These are phyloP conservation scores for Agonopterix subpropinquella DNA, from an alignment of 2,888 invertebrate species.

Conservation along the genomic window DNA sequence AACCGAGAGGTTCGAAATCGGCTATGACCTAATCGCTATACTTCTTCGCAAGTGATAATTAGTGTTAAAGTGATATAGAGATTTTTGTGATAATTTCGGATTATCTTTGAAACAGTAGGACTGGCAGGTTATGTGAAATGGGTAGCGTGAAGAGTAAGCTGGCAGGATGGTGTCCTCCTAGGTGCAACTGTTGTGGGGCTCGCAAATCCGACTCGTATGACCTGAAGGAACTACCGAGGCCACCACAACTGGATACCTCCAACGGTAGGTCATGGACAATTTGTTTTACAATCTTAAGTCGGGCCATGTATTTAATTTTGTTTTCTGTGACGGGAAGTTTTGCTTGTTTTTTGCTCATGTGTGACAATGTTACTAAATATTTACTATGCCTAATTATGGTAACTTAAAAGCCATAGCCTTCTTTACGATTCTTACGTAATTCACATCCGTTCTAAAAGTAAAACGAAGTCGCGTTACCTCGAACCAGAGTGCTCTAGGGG, in stretches of 20 bases:
- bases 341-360: no score
- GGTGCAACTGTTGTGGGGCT: constrained; percentile 37
- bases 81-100: constrained; percentile 12
- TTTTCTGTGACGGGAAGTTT: no score
- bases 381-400: no score
- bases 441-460: no score
- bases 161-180: constrained; percentile 30
- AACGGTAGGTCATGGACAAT: constrained; percentile 44
- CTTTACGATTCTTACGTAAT: no score
- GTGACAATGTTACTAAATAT: no score
- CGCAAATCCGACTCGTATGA: constrained; percentile 46
- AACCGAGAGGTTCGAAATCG: constrained; percentile 24
- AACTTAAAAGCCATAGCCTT: no score
- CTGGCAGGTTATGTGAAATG: constrained; percentile 25
- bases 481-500: no score
- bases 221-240: constrained; percentile 54
- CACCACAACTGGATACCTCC: constrained; percentile 43
- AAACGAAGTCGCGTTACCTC: no score
- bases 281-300: no score
- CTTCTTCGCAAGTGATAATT: constrained; percentile 23
- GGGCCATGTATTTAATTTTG: no score
- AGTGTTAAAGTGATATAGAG: constrained; percentile 26
- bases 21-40: constrained; percentile 44
- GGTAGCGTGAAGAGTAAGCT: constrained; percentile 56
- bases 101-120: constrained; percentile 7